Evolutionary conservation across 2,888 invertebrate species (phyloP).

Genomic region (Brenthis hecate): DNA sequence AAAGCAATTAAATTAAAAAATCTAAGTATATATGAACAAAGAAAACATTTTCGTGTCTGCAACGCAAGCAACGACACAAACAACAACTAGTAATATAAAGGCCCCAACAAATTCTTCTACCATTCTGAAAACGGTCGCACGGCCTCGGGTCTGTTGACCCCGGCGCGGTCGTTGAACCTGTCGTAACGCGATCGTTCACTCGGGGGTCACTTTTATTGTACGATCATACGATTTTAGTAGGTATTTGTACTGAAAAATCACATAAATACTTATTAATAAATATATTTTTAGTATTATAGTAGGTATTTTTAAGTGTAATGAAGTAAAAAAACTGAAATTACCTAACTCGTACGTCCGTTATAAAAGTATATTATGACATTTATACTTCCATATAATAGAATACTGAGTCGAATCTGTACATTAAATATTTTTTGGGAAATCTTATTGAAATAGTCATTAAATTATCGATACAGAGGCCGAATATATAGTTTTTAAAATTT

Average conservation of each 20-base stretch:
- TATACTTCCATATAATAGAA: no score
- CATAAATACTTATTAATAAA: slow-evolving; percentile 1
- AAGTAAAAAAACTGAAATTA: no score
- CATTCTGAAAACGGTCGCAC: slow-evolving; percentile 39
- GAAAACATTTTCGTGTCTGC: neutral
- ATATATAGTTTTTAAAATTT: no score
- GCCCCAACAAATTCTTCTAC: neutral
- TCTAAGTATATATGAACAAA: no score
- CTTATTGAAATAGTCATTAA: no score
- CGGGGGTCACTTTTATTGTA: slow-evolving; percentile 33
- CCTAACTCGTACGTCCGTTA: no score
- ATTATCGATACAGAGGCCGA: no score
- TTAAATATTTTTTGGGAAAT: no score
- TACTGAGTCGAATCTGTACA: no score
- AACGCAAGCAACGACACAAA: neutral
- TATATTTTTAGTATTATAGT: neutral
- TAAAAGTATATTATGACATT: no score
- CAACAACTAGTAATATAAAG: slow-evolving; percentile 1
- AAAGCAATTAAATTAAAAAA: no score
- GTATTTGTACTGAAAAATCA: slow-evolving; percentile 23
- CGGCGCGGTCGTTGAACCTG: slow-evolving; percentile 40
- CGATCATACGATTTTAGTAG: slow-evolving; percentile 21
- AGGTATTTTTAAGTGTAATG: neutral
- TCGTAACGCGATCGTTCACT: slow-evolving; percentile 37
- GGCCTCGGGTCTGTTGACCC: slow-evolving; percentile 36